Evolutionary conservation across 2,888 invertebrate genomes (phyloP), one percentile per base, ranked within the genome.

Genomic region (Drosophila rellima): DNA sequence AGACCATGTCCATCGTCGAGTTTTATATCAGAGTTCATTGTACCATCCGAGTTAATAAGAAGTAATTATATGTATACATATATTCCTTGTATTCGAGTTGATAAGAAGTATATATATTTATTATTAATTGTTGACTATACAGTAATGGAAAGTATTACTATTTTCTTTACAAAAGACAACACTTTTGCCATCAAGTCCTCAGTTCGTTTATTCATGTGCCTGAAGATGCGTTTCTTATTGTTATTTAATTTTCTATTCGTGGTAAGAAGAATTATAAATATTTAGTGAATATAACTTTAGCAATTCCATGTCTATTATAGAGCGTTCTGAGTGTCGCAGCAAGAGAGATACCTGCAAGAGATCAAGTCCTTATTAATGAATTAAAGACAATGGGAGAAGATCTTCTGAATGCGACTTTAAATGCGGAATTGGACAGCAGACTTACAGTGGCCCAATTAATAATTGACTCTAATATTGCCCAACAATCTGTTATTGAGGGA

Each of bases 391-490:
- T 54, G 11, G 60, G 60, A 4, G 60, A 61, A 8, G 44, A 18
- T n/a, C 42, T 52, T 4, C 44, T 44, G 0, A 44, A 15, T 11
- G 13, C 5, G 26, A 61, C 44, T 4, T 42, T 61, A 6, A 8
- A 44, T 15, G 26, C 60, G 4, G 60, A 61, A 44, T 26, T 61
- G 11, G 52, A n/a, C 2, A 44, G 26, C 26, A 33, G 60, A 17
- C 44, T 61, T 1, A n/a, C 26, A 11, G 60, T 61, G 17, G 60
- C 54, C 10, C 54, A 61, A 6, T 29, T 44, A 2, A 54, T 61
- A 2, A 61, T 61, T 7, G 42, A 52, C 4, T 44, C 60, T 2
- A 35, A 54, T 33, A 18, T 61, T 35, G 60, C 44, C 2, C 33
- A 17, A 7, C 26, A 18, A n/a, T 26, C 35, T 1, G 17, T 54